Evolutionary conservation across 1,140 invertebrate species (phyloP), one percentile per base, ranked within the genome.

Genomic region (Hyphantria cunea): DNA sequence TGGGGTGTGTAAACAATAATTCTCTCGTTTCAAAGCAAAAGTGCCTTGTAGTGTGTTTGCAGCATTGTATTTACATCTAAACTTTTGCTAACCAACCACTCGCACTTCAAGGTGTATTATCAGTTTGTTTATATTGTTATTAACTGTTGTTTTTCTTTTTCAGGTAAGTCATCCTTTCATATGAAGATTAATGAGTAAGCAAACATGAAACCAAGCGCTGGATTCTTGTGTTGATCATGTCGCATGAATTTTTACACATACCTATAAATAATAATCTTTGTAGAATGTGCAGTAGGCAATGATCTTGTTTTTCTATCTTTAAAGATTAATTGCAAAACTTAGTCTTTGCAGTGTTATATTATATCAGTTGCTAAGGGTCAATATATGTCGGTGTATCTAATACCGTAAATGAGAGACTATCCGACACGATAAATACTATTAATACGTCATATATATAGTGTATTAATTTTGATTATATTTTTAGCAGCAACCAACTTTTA

Each of bases 1-100:
- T 54, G 64, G 64, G 54, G 64, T 73, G 68, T 61, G 68, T 74
- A 79, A 80, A 82, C 79, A 82, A 59, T 62, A 55, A 68, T 68
- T 65, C 65, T 75, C 66, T 66, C 71, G 60, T 76, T 77, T 74
- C 68, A 76, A 64, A 69, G 61, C 64, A 73, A 69, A 59, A 54
- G 41, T 58, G 63, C 61, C 48, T 34, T 34, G 37, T 51, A 60
- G n/a, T 32, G n/a, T 14, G 13, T 17, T 50, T 12, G 48, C 12
- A 42, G 15, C 25, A 10, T 14, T 9, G 42, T 58, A 47, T 59
- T 42, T 49, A 33, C 48, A 37, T 39, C 25, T 39, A 41, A 54
- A 64, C 45, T 58, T 58, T 13, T 39, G 31, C 49, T 52, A 50
- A 49, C 31, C 45, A 64, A 55, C 13, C n/a, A 32, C 41, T 42